Evolutionary conservation across 2,888 invertebrate species (phyloP).

Genomic region (Cistogaster globosa): DNA sequence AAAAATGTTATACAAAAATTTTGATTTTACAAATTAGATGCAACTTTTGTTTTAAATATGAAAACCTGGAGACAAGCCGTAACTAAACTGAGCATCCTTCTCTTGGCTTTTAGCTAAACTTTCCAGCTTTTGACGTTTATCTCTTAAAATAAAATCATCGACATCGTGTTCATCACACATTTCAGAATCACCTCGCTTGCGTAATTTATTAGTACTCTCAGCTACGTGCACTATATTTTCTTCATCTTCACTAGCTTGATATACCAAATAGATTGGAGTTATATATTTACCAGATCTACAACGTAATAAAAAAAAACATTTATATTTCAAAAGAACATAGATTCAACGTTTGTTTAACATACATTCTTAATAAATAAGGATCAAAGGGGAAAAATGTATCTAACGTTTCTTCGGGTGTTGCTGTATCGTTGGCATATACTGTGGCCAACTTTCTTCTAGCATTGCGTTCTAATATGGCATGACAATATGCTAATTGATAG

Average conservation of each 20-base stretch:
- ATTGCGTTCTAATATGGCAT: conserved; percentile 94
- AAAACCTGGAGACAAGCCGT: conserved; percentile 81
- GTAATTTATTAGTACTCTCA: conserved; percentile 54
- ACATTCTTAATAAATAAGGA: conserved; percentile 89
- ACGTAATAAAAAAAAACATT: background rate
- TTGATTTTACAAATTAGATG: background rate
- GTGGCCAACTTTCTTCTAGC: conserved; percentile 86
- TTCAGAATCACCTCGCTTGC: conserved; percentile 81
- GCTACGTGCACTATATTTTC: conserved; percentile 66
- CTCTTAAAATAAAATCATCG: conserved; percentile 81
- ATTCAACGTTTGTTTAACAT: conserved; percentile 73
- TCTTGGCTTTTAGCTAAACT: conserved; percentile 77
- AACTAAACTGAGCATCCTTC: conserved; percentile 79
- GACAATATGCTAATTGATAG: conserved; percentile 96
- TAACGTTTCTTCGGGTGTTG: conserved; percentile 83
- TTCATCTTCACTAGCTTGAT: conserved; percentile 82
- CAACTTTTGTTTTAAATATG: conserved; percentile 72
- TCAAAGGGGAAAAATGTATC: conserved; percentile 95
- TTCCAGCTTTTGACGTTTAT: conserved; percentile 79
- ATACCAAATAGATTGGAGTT: conserved; percentile 83
- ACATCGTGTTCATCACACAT: conserved; percentile 78
- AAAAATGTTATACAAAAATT: no score
- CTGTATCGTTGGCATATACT: conserved; percentile 84
- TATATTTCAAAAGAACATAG: background rate
- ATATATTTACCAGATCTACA: conserved; percentile 83